These are phyloP conservation scores for Eupeodes corollae DNA, from an alignment of 1,140 invertebrate species.

Conservation along the genomic window DNA sequence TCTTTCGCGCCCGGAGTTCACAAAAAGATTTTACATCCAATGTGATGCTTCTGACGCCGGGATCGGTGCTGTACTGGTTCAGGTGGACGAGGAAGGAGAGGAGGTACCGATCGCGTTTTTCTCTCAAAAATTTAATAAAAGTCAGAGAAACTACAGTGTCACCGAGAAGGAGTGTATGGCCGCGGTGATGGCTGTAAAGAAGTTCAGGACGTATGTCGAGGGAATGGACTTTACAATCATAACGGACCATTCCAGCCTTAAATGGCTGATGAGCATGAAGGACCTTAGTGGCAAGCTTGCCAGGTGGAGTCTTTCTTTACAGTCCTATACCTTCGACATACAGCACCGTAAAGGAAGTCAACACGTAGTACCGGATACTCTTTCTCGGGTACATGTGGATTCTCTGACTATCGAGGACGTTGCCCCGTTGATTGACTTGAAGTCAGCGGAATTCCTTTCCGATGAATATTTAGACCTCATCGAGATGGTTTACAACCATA, in stretches of 20 bases:
- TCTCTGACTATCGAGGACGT: no score
- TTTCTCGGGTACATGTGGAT: conserved; percentile 14
- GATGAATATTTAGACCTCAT: no score
- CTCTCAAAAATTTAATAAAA: conserved; percentile 3
- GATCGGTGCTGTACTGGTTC: neutral
- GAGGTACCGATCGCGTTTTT: conserved; percentile 23
- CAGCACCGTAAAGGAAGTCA: conserved; percentile 31
- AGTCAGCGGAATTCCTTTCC: no score
- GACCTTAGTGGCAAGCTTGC: conserved; percentile 35
- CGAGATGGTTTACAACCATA: no score
- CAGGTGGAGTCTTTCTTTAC: conserved; percentile 36
- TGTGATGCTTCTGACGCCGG: no score
- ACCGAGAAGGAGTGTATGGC: conserved; percentile 41
- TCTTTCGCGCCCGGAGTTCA: no score
- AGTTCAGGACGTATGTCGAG: conserved; percentile 37
- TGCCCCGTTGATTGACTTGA: no score
- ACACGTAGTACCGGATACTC: conserved; percentile 27
- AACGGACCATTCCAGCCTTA: conserved; percentile 40
- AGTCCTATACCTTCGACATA: conserved; percentile 35
- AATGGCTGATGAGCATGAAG: conserved; percentile 37
- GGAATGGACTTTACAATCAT: conserved; percentile 36
- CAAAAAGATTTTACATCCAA: no score
- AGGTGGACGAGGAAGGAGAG: conserved; percentile 13
- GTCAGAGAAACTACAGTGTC: conserved; percentile 28
- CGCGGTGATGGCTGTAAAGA: conserved; percentile 36